Evolutionary conservation across 1,140 invertebrate genomes (phyloP).

Genomic region (Drosophila kohkoa): DNA sequence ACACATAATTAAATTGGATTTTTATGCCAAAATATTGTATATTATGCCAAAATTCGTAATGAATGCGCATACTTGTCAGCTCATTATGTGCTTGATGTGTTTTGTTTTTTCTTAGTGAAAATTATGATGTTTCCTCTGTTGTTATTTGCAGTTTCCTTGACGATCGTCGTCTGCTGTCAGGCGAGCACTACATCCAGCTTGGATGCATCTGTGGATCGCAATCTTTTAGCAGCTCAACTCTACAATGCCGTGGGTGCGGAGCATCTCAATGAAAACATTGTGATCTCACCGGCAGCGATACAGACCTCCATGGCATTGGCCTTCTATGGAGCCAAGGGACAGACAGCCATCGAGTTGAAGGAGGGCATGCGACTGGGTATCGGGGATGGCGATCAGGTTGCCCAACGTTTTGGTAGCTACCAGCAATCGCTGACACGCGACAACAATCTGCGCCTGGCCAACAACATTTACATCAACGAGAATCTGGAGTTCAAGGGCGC

Average conservation of each 20-base stretch:
- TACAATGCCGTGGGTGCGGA: conserved; percentile 76
- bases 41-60: too few species aligned
- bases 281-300: conserved; percentile 73
- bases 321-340: conserved; percentile 77
- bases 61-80: conserved; percentile 26
- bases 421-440: conserved; percentile 72
- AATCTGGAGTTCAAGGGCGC: conserved; percentile 79
- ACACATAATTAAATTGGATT: conserved; percentile 41
- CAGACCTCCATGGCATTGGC: conserved; percentile 80
- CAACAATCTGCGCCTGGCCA: conserved; percentile 77
- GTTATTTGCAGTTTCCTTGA: conserved; percentile 44
- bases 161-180: conserved; percentile 36
- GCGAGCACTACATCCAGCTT: conserved; percentile 40
- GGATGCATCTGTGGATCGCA: conserved; percentile 65
- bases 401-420: conserved; percentile 66
- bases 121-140: neutral
- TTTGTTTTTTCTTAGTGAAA: neutral
- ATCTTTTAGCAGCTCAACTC: conserved; percentile 73
- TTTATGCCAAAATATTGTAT: conserved; percentile 28
- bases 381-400: conserved; percentile 70
- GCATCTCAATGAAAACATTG: conserved; percentile 72
- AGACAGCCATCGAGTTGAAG: conserved; percentile 74
- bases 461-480: conserved; percentile 81
- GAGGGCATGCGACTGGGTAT: conserved; percentile 70
- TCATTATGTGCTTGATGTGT: neutral